Percentiles rank a stretch among this genome's conserved stretches.
These are phyloP conservation scores for Zaprionus davidi DNA, from an alignment of 1,140 invertebrate species.

Conservation along the genomic window DNA sequence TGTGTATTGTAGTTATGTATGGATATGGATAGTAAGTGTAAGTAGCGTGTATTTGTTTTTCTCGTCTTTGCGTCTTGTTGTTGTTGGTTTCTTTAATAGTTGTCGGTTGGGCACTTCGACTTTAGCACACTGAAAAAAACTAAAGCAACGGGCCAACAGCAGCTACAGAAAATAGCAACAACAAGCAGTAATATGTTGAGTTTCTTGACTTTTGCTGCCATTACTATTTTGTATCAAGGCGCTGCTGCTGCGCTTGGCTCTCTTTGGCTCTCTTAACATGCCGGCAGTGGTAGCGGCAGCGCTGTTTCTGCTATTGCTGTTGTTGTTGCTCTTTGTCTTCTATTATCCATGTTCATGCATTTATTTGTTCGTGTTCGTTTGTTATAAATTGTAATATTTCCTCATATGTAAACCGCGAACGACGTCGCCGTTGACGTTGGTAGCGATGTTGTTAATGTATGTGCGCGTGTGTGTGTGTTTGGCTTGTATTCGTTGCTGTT, in stretches of 20 bases:
- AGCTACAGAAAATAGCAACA: slow-evolving; percentile 25
- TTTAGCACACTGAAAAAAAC: slow-evolving; percentile 48
- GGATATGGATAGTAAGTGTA: slow-evolving; percentile 78
- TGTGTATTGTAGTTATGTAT: slow-evolving; percentile 57
- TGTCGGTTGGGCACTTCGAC: slow-evolving; percentile 54
- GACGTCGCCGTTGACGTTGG: neutral
- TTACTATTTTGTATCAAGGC: slow-evolving; percentile 51
- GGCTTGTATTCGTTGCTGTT: slow-evolving; percentile 44
- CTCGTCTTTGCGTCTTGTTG: slow-evolving; percentile 47
- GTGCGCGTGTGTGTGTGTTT: slow-evolving; percentile 24
- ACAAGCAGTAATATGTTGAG: slow-evolving; percentile 58
- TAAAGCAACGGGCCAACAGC: slow-evolving; percentile 44
- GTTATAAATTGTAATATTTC: slow-evolving; percentile 69
- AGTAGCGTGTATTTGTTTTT: slow-evolving; percentile 81
- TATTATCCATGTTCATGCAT: slow-evolving; percentile 42
- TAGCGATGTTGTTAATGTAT: slow-evolving; percentile 19
- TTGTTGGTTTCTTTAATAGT: slow-evolving; percentile 70
- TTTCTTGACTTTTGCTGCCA: slow-evolving; percentile 78
- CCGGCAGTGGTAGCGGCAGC: slow-evolving; percentile 11
- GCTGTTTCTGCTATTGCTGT: slow-evolving; percentile 6
- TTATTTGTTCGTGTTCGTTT: slow-evolving; percentile 58
- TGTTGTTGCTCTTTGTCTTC: slow-evolving; percentile 33
- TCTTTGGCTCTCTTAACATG: slow-evolving; percentile 35
- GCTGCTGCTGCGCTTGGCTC: slow-evolving; percentile 40
- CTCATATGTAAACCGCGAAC: slow-evolving; percentile 49